Percentiles rank a stretch among this genome's conserved stretches.
These are phyloP conservation scores for Polydrusus tereticollis DNA, from an alignment of 2,888 invertebrate genomes.

Conservation along the genomic window DNA sequence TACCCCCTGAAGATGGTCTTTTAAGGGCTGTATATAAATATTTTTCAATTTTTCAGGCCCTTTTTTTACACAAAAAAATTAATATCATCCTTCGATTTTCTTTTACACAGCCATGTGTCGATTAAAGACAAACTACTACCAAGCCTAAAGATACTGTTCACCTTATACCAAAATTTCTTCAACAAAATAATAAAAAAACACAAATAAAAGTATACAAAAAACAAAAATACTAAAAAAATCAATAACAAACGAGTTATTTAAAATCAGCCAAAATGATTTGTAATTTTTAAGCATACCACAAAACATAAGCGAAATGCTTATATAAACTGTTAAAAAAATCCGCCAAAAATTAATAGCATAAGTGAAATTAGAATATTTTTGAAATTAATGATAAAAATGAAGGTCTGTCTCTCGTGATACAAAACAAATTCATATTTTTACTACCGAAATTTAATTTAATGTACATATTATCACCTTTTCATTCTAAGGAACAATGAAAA, in stretches of 20 bases:
- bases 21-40: no score
- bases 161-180: conserved; percentile 22
- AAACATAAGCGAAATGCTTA: conserved; percentile 50
- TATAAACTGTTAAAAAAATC: conserved; percentile 45
- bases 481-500: no score
- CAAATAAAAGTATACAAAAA: conserved; percentile 39
- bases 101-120: no score
- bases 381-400: conserved; percentile 8
- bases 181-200: conserved; percentile 22
- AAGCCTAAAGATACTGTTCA: neutral
- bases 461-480: no score
- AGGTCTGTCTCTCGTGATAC: neutral
- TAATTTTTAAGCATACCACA: conserved; percentile 52
- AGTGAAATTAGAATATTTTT: conserved; percentile 15
- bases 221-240: conserved; percentile 45
- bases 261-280: conserved; percentile 53
- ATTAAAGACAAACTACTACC: no score
- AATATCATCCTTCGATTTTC: no score
- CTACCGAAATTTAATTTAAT: neutral
- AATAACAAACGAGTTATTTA: conserved; percentile 48
- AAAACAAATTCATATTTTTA: neutral
- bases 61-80: no score
- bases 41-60: no score
- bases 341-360: conserved; percentile 41
- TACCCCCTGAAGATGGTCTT: no score